Evolutionary conservation across 1,140 invertebrate species (phyloP), one percentile per base, ranked within the genome.

Genomic region (Zaprionus camerounensis): DNA sequence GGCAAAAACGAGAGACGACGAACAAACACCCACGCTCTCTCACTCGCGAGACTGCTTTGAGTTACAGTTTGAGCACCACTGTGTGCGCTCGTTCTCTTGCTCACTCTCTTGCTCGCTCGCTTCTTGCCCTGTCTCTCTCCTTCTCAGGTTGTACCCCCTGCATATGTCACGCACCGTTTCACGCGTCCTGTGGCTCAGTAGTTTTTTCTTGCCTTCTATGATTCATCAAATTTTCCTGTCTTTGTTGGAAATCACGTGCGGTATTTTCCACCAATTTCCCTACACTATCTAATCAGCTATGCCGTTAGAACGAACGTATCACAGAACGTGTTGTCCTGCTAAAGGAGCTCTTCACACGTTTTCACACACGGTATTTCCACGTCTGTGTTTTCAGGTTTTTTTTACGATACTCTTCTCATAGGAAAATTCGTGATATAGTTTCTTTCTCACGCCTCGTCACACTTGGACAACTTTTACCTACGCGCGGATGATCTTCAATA

Each of bases 211-310:
- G 44, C 38, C 7, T 51, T 62, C 34, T 75, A 85, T 88, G 85
- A 88, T 66, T 90, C 81, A 88, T 51, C 36, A 51, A 79, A 75
- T 84, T 84, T 84, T 90, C 86, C 79, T 65, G 76, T 64, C 46
- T 75, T 90, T 90, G 85, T 88, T 85, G 85, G 85, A 76, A 90
- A 90, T 91, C 85, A 90, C 85, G 85, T 90, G 82, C 86, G 73
- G 86, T 90, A 80, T 91, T 90, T 90, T 91, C 86, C 85, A 73
- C 65, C 65, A 76, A 88, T 90, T 78, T 91, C 41, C 76, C 65
- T 76, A 49, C 22, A 46, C 20, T 63, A 31, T 62, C 75, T 78
- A 83, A 81, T 87, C 81, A 88, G 71, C 57, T 71, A 59, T 66
- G 67, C 68, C 36, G 68, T 58, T 70, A 68, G 31, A 75, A 15